Conservation (phyloP, 2,888 invertebrate species). For the Apodemia zela region DNA sequence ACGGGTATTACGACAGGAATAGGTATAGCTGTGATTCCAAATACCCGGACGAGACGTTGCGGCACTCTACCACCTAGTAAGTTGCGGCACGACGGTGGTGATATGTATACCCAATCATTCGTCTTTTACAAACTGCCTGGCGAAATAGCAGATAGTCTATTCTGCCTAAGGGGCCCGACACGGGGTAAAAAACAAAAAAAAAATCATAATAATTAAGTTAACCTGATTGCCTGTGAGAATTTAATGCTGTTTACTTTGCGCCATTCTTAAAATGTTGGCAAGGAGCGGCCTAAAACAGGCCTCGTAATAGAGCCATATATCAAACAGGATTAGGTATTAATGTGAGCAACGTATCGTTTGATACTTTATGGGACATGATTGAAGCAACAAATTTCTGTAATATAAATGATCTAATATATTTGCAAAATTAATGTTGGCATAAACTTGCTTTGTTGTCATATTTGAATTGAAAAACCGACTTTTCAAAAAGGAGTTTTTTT, state of each 20-base stretch:
- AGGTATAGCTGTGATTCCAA: too few species aligned
- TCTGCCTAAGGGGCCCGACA: too few species aligned
- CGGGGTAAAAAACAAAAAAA: too few species aligned
- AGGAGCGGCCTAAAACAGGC: slow-evolving; percentile 57
- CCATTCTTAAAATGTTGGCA: slow-evolving; percentile 64
- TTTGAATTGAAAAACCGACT: too few species aligned
- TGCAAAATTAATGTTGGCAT: slow-evolving; percentile 1
- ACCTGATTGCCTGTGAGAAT: neutral
- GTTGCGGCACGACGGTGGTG: too few species aligned
- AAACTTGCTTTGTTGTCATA: neutral
- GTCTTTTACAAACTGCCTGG: too few species aligned
- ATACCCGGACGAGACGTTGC: too few species aligned
- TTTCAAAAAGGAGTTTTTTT: too few species aligned
- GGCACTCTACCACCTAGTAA: too few species aligned
- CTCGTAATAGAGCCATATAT: slow-evolving; percentile 73
- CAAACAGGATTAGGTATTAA: slow-evolving; percentile 75
- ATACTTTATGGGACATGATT: slow-evolving; percentile 52
- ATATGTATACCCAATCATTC: too few species aligned
- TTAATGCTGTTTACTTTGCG: slow-evolving; percentile 45
- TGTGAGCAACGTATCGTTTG: slow-evolving; percentile 60
- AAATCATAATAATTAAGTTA: neutral
- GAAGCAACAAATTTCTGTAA: slow-evolving; percentile 16
- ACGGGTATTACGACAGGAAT: too few species aligned
- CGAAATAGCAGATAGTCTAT: too few species aligned
- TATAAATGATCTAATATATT: neutral